These are phyloP conservation scores for Synaphobranchus kaupii DNA, from an alignment of 2,797 vertebrate genomes.

Conservation along the genomic window DNA sequence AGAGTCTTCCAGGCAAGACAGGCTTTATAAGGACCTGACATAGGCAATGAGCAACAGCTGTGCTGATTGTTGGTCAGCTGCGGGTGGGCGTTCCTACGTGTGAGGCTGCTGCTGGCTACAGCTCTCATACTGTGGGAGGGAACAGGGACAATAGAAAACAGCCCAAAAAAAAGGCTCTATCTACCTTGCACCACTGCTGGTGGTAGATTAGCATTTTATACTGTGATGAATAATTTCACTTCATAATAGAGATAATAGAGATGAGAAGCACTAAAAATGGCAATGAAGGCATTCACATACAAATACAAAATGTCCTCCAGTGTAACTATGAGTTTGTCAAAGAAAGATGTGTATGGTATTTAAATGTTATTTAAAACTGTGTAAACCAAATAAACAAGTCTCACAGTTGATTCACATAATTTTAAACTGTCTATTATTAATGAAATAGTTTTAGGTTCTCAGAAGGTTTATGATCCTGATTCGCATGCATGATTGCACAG, in stretches of 20 bases:
- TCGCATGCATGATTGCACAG: not conserved
- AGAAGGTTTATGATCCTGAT: not conserved
- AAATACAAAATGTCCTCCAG: not conserved
- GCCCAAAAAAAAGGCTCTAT: not conserved
- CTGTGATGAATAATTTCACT: not conserved
- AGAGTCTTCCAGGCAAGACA: too few species aligned
- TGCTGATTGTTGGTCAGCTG: too few species aligned
- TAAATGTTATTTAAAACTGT: not conserved
- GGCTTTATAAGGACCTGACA: too few species aligned
- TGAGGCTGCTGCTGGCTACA: not conserved
- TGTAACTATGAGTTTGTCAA: not conserved
- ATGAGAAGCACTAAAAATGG: not conserved
- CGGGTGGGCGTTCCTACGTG: too few species aligned
- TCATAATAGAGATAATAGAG: not conserved
- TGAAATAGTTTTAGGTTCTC: not conserved
- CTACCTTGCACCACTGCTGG: too few species aligned
- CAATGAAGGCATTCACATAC: not conserved
- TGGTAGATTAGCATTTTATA: not conserved
- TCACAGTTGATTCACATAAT: not conserved
- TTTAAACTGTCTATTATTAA: not conserved
- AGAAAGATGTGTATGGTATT: not conserved
- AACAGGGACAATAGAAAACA: not conserved
- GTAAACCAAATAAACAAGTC: not conserved
- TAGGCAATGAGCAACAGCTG: too few species aligned
- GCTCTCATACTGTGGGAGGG: not conserved